A percentile compares a stretch with the other conserved stretches of the same genome.
Evolutionary conservation across 2,888 invertebrate genomes (phyloP).

Genomic region (Seladonia tumulorum): DNA sequence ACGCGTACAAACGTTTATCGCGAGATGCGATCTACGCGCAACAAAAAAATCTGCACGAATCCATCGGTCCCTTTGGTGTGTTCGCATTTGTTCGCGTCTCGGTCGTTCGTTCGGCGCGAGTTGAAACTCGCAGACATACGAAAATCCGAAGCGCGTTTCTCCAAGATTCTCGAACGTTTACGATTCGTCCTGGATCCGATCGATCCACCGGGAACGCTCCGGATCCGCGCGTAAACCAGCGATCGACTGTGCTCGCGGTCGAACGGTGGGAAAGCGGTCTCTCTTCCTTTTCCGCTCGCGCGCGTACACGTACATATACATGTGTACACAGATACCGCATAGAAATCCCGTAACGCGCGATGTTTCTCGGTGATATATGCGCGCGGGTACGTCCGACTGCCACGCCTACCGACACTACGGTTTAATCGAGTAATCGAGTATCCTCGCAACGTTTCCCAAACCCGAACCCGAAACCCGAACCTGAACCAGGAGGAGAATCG

Average conservation of each 20-base stretch:
- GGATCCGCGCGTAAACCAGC: neutral
- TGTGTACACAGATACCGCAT: conserved; percentile 7
- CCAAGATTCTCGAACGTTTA: neutral
- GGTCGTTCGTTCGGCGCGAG: neutral
- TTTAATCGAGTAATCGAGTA: conserved; percentile 82
- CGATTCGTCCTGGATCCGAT: neutral
- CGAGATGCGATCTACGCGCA: conserved; percentile 39
- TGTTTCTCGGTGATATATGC: conserved; percentile 78
- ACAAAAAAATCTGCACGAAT: conserved; percentile 33
- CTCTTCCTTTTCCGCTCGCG: conserved; percentile 1
- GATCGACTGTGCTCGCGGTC: neutral
- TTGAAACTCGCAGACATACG: neutral
- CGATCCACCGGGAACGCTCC: neutral
- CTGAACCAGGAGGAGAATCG: conserved; percentile 29
- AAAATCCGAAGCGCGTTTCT: neutral
- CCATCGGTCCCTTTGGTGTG: neutral
- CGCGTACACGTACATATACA: neutral
- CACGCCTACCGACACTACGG: conserved; percentile 81
- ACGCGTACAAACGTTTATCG: conserved; percentile 48
- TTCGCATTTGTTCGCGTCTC: neutral
- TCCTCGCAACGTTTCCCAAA: conserved; percentile 78
- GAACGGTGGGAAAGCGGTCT: neutral
- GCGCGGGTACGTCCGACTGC: conserved; percentile 76
- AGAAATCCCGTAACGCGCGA: conserved; percentile 45
- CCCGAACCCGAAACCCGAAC: neutral